phyloP scores from a whole-genome alignment of 2,888 invertebrate genomes.

The Leucoma salicis region DNA sequence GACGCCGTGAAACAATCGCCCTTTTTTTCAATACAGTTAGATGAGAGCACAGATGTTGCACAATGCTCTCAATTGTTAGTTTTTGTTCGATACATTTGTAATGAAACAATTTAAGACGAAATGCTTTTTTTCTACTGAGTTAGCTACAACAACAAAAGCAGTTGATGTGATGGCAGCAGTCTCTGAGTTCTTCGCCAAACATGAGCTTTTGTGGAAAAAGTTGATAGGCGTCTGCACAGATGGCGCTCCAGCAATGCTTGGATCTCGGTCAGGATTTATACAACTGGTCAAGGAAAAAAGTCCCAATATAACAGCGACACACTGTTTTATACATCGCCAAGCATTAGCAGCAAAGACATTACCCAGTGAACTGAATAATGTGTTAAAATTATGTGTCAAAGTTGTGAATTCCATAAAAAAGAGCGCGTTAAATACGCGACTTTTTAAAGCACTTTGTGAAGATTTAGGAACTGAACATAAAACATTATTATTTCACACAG shows the following conservation, averaged over 20 bases:
- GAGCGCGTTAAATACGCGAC: constrained; percentile 6
- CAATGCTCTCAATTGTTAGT: constrained; percentile 19
- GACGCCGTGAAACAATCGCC: constrained; percentile 11
- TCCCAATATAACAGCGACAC: too few relatives aligned
- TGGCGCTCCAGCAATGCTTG: constrained; percentile 8
- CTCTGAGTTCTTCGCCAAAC: neutral
- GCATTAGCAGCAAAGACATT: too few relatives aligned
- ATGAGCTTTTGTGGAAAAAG: constrained; percentile 1
- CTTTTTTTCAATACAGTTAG: constrained; percentile 3
- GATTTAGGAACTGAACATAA: constrained; percentile 7
- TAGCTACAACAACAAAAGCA: constrained; percentile 1
- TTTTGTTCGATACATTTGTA: neutral
- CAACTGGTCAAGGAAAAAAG: neutral
- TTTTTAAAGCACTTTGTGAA: constrained; percentile 11
- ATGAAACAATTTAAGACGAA: too few relatives aligned
- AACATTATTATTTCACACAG: constrained; percentile 15
- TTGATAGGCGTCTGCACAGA: constrained; percentile 14
- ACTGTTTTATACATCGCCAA: too few relatives aligned
- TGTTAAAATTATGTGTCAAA: too few relatives aligned
- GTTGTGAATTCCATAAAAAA: neutral
- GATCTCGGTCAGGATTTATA: neutral
- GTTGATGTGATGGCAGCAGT: constrained; percentile 2
- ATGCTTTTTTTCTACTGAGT: too few relatives aligned
- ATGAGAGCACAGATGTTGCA: constrained; percentile 1
- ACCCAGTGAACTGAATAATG: too few relatives aligned